Percentiles rank a stretch among this genome's conserved stretches.
phyloP scores from a whole-genome alignment of 2,888 invertebrate species.

The Eugnorisma glareosa region DNA sequence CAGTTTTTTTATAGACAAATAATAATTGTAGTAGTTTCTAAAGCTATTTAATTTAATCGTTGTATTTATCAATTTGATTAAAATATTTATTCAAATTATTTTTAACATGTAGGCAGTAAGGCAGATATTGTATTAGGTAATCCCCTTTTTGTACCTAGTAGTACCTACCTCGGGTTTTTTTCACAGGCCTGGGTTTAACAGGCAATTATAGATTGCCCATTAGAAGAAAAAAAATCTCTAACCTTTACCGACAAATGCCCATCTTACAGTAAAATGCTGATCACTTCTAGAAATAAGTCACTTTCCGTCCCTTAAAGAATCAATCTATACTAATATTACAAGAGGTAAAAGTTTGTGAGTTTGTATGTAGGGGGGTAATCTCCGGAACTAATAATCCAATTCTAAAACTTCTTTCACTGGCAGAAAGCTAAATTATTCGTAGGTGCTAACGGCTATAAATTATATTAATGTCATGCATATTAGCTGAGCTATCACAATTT shows the following conservation, averaged over 20 bases:
- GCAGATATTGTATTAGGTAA: too few species aligned
- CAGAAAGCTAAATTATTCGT: too few species aligned
- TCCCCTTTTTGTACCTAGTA: too few species aligned
- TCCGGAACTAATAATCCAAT: too few species aligned
- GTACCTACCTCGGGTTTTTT: neutral
- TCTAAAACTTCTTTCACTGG: too few species aligned
- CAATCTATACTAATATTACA: too few species aligned
- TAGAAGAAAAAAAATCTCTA: neutral
- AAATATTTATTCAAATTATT: too few species aligned
- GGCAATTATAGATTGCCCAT: neutral
- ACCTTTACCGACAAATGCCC: neutral
- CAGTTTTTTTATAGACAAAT: constrained; percentile 6
- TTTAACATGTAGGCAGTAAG: neutral
- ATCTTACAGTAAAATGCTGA: neutral
- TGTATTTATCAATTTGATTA: neutral
- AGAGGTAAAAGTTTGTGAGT: too few species aligned
- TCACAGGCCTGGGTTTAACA: neutral
- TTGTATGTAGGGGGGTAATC: too few species aligned
- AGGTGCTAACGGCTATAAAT: too few species aligned
- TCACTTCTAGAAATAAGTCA: neutral
- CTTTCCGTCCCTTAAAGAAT: neutral
- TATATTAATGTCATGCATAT: too few species aligned
- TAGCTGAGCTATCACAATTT: too few species aligned
- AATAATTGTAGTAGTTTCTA: constrained; percentile 18
- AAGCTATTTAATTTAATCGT: constrained; percentile 1